These are phyloP conservation scores for Phyllotreta striolata DNA, from an alignment of 2,888 invertebrate species.

Conservation along the genomic window DNA sequence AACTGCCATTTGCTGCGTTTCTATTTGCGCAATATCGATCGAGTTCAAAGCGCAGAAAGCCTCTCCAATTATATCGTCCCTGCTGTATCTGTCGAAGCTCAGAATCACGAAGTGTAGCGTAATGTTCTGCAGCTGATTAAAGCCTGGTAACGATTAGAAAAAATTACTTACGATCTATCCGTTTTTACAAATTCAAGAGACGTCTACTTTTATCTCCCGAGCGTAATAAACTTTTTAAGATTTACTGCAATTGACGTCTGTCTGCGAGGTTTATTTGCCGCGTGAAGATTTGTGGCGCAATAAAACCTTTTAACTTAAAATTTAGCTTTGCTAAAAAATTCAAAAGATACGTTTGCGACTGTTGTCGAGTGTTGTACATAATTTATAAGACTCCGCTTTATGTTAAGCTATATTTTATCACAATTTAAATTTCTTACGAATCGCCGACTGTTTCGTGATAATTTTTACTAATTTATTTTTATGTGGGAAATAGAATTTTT, in stretches of 20 bases:
- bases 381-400: too few species aligned
- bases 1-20: constrained; percentile 80
- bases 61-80: constrained; percentile 98
- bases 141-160: constrained; percentile 55
- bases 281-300: constrained; percentile 1
- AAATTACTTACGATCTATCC: not conserved
- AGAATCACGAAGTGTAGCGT: constrained; percentile 93
- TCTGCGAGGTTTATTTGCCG: not conserved
- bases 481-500: too few species aligned
- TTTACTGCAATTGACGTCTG: constrained; percentile 1
- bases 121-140: constrained; percentile 85
- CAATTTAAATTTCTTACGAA: too few species aligned
- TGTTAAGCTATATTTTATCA: too few species aligned
- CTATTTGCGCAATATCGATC: constrained; percentile 73
- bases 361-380: too few species aligned
- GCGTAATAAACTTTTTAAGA: not conserved
- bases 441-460: too few species aligned
- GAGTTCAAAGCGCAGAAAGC: constrained; percentile 84
- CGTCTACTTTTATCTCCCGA: not conserved
- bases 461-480: too few species aligned
- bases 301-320: not conserved
- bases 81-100: constrained; percentile 96
- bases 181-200: not conserved
- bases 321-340: too few species aligned
- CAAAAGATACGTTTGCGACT: too few species aligned